These are phyloP conservation scores for Thripadectes ignobilis DNA, from an alignment of 2,797 vertebrate genomes.

Conservation along the genomic window DNA sequence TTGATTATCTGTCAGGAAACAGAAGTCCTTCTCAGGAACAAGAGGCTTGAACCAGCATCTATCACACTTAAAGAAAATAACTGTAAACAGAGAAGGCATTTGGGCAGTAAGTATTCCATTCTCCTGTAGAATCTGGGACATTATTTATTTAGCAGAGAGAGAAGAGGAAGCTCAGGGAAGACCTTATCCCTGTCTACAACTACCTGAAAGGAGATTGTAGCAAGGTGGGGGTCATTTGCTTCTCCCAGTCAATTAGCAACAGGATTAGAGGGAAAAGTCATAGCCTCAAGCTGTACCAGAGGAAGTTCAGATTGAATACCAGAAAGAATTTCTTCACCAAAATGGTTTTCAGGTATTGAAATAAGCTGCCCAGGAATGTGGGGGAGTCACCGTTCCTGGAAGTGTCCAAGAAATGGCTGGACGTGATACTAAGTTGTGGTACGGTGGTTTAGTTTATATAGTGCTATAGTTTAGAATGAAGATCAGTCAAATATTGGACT, in stretches of 20 bases:
- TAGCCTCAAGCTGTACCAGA: background rate
- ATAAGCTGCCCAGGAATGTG: background rate
- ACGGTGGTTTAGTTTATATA: too few relatives aligned
- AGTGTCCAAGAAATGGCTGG: fast-evolving
- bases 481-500: background rate
- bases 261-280: too few relatives aligned
- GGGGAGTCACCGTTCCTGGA: background rate
- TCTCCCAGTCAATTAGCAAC: background rate
- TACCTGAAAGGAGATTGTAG: background rate
- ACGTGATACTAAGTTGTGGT: background rate
- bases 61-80: background rate
- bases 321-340: background rate
- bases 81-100: background rate
- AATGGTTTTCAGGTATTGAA: background rate
- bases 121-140: background rate
- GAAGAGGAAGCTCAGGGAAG: background rate
- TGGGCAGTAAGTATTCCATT: background rate
- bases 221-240: background rate
- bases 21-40: background rate
- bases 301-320: background rate
- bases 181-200: background rate
- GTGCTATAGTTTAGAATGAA: too few relatives aligned
- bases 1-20: background rate
- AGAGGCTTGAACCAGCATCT: background rate
- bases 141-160: background rate